phyloP scores from a whole-genome alignment of 2,797 vertebrate species.

The Tragelaphus eurycerus region DNA sequence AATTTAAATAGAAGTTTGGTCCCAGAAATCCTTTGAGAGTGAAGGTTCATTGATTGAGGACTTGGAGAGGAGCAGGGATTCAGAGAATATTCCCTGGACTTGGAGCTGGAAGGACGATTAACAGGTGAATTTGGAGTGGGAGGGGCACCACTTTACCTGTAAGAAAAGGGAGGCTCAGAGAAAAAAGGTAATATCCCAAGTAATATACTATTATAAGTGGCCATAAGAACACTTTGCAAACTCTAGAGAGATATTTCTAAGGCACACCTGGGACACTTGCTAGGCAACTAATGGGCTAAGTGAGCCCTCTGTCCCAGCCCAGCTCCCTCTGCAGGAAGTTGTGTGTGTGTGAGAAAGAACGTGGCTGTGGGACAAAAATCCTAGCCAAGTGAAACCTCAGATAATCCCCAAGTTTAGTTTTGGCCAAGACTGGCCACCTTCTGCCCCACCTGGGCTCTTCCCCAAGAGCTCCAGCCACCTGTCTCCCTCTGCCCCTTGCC shows the following conservation, averaged over 20 bases:
- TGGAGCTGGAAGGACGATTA: neutral
- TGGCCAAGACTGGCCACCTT: neutral
- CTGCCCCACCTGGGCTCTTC: neutral
- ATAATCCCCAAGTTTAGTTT: conserved; percentile 47
- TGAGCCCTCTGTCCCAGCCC: neutral
- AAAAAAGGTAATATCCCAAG: neutral
- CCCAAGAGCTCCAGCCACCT: neutral
- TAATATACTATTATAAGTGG: neutral
- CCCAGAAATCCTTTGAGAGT: neutral
- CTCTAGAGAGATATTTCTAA: neutral
- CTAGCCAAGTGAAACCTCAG: conserved; percentile 59
- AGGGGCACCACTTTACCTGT: neutral
- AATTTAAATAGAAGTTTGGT: neutral
- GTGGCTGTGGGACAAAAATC: conserved; percentile 35
- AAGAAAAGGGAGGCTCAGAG: neutral
- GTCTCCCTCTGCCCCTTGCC: neutral
- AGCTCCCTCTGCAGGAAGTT: conserved; percentile 6
- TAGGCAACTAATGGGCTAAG: neutral
- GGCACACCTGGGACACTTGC: neutral
- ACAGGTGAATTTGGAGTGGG: neutral
- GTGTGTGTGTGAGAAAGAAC: neutral
- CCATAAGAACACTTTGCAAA: neutral
- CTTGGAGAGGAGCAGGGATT: neutral
- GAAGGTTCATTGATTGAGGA: neutral
- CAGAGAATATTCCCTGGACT: neutral